A percentile compares a stretch with the other conserved stretches of the same genome.
These are phyloP conservation scores for Trachymyrmex cornetzi DNA, from an alignment of 1,140 invertebrate genomes.

Conservation along the genomic window DNA sequence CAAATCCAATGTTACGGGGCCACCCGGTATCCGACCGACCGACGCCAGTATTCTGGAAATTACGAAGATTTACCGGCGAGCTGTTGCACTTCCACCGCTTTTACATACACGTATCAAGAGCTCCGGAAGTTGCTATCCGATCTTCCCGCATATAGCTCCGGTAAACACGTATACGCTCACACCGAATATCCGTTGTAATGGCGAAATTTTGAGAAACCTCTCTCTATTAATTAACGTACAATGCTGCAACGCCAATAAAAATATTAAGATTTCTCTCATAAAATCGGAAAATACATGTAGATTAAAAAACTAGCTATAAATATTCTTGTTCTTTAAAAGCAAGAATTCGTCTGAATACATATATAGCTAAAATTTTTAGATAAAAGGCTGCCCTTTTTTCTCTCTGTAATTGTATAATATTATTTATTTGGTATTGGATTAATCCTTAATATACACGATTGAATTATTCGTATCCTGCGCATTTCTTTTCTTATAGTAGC, in stretches of 20 bases:
- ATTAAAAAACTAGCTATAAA: background rate
- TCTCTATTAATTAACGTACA: conserved; percentile 20
- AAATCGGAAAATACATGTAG: background rate
- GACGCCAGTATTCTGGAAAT: conserved; percentile 45
- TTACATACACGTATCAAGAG: conserved; percentile 25
- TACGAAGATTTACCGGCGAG: conserved; percentile 60
- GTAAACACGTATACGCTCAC: conserved; percentile 17
- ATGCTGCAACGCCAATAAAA: background rate
- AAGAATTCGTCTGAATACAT: background rate
- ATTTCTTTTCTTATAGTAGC: too few relatives aligned
- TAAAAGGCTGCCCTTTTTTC: too few relatives aligned
- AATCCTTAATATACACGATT: too few relatives aligned
- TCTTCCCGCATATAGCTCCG: conserved; percentile 5
- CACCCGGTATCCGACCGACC: conserved; percentile 33
- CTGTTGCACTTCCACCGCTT: conserved; percentile 67
- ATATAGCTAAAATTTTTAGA: too few relatives aligned
- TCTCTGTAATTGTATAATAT: too few relatives aligned
- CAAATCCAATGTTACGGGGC: conserved; percentile 14
- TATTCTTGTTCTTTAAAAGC: background rate
- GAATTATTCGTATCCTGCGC: too few relatives aligned
- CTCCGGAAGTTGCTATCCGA: conserved; percentile 13
- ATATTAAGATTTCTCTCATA: background rate
- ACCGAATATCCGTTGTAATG: conserved; percentile 7
- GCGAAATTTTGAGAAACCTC: conserved; percentile 17
- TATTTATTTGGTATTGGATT: too few relatives aligned